Evolutionary conservation across 2,113 vertebrate species (phyloP), one percentile per base, ranked within the genome.

Genomic region (Ameiurus melas): DNA sequence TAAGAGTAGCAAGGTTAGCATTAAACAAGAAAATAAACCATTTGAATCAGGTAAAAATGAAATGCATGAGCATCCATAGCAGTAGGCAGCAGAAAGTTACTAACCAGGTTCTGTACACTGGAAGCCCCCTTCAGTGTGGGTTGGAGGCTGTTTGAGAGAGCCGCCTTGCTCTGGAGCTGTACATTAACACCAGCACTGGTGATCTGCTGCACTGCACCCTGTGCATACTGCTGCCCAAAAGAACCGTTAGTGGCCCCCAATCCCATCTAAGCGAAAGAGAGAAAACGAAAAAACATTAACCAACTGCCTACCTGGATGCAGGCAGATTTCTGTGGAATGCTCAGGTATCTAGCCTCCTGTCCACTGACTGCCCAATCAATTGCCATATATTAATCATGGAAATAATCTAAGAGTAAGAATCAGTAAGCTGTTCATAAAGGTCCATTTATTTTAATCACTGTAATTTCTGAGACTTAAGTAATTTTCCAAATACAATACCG

Each of bases 41-140:
- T 13, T 0, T 55, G 53, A 55, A 55, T 13, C 53, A 55, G 2
- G 53, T 55, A 55, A 55, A 55, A 55, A 55, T 55, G 12, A 55
- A 55, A 13, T 55, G 3, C 53, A 55, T 13, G 53, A 55, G 13
- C 53, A 55, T 55, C 12, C 25, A 12, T n/a, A 27, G 62, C 25
- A 27, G 62, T 66, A 27, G 25, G 25, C 62, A 66, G 22, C 27
- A 66, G 8, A 75, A 43, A 25, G 30, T 86, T 71, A 92, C 97
- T 97, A 93, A 99, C 98, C 97, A 99, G 96, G 93, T 97, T 99
- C 95, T 97, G 96, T 95, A 99, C 96, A 86, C 93, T 97, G 0
- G 97, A 96, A 93, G 97, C 93, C 91, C 95, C 97, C 95, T 99
- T 99, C 93, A 99, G 94, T 89, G 98, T 98, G 89, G 97, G 92